These are phyloP conservation scores for Eumeta japonica DNA, from an alignment of 1,140 invertebrate species.

Conservation along the genomic window DNA sequence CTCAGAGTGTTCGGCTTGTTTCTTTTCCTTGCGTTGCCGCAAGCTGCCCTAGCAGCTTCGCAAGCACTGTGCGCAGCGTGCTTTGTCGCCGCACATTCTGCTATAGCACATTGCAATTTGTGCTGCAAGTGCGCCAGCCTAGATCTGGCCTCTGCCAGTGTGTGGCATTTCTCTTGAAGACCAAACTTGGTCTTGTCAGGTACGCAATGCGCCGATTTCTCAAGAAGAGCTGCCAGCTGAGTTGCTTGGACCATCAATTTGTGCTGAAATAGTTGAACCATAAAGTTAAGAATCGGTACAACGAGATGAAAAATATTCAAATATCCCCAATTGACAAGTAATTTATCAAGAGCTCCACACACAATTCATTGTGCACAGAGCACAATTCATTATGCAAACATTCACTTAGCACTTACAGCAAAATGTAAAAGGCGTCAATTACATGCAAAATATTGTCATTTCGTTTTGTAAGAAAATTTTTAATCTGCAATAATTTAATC, in stretches of 20 bases:
- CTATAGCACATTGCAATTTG: conserved; percentile 59
- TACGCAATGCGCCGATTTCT: conserved; percentile 59
- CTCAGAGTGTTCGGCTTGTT: too few species aligned
- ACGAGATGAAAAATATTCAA: too few species aligned
- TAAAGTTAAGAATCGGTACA: too few species aligned
- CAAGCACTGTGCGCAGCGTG: conserved; percentile 63
- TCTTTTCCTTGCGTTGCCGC: conserved; percentile 42
- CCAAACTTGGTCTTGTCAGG: conserved; percentile 55
- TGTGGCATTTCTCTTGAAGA: conserved; percentile 63
- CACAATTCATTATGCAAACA: too few species aligned
- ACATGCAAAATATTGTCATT: too few species aligned
- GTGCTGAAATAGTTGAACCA: conserved; percentile 32
- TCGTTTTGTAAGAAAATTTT: too few species aligned
- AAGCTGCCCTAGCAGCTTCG: conserved; percentile 63
- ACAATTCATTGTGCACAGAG: too few species aligned
- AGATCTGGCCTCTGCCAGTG: conserved; percentile 63
- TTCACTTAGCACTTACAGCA: too few species aligned
- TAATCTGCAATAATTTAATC: too few species aligned
- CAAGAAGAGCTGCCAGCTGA: conserved; percentile 56
- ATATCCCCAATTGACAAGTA: too few species aligned
- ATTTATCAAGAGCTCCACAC: too few species aligned
- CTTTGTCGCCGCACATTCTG: conserved; percentile 63
- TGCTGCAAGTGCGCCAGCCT: conserved; percentile 60
- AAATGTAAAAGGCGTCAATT: too few species aligned
- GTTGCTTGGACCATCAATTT: conserved; percentile 53